Base-by-base conservation (phyloP, 2,113 vertebrate species). In the Psophia crepitans region DNA sequence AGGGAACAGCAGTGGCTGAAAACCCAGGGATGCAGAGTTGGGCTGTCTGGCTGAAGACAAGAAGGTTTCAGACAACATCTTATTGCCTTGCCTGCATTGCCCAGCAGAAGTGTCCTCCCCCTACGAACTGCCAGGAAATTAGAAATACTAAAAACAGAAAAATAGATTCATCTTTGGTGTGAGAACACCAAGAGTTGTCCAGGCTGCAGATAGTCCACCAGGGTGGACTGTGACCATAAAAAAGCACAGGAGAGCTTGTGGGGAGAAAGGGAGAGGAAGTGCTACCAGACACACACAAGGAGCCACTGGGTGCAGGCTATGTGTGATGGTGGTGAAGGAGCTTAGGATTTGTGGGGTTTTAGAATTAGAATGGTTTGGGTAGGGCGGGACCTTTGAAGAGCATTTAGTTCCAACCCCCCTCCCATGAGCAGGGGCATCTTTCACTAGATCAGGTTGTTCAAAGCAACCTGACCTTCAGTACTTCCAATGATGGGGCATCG, bases 221-320 rank as follows among this genome's bases (percentile, higher is more conserved):
- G n/a, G 27, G 7, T 65, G 37, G 35, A 64, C 6, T 51, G 33
- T 26, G 63, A 51, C 17, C 22, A 41, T 44, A 43, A 70, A 33
- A 69, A 32, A 61, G 12, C 17, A 46, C 48, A 23, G 39, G n/a
- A 27, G 44, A 65, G 18, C 11, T 6, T 27, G 57, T 22, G 13
- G 20, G 28, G 11, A 54, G 28, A 80, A 35, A 68, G 17, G 12
- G 28, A 75, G 27, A 5, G 32, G 37, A 57, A 54, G 5, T 6
- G 11, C 46, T 61, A 35, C 28, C 27, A 23, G 41, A 58, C 12
- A 21, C 10, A 32, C 39, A 19, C 9, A 28, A 4, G 53, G n/a
- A 76, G 17, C 14, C 0, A 0, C 2, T 53, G 27, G 49, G 39
- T 49, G 8, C 44, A 35, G 60, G 10, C 23, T 27, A 14, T 0